Evolutionary conservation across 1,140 invertebrate species (phyloP), one percentile per base, ranked within the genome.

Genomic region (Ips typographus): DNA sequence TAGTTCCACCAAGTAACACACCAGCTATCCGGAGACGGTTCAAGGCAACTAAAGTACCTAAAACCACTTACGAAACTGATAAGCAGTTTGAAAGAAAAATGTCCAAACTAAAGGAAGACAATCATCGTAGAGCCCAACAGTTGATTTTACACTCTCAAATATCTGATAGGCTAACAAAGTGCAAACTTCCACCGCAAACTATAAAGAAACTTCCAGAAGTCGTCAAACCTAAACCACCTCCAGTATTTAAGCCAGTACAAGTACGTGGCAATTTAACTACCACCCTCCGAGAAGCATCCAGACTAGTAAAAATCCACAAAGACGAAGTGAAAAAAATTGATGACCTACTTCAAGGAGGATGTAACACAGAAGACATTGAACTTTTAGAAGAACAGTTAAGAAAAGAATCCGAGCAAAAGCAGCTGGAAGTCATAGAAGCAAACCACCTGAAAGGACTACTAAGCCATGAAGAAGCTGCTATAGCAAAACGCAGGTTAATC

Each of bases 371-470:
- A 1, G 79, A 77, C 72, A 73, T 82, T 52, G 77, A 82, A 71
- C 76, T 77, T 68, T 62, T 86, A 40, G 78, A 83, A 72, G 77
- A 82, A 57, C 77, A 80, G 57, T 74, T 81, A 55, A 77, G 82
- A 47, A 77, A 81, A 72, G 76, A 82, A 73, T 79, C 74, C 53
- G 80, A 85, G 77, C 79, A 80, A 76, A 76, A 84, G 72, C 74
- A 81, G 63, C 70, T 85, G 39, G 73, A 83, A 40, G 78, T 83
- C 51, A 83, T 85, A 71, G 82, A 86, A 79, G 82, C 73, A 73
- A 86, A 85, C 75, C 84, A 84, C 79, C 74, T 86, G 37, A 70
- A 82, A 72, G 84, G 84, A n/a, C 79, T 84, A 72, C 77, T 86
- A 51, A 82, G 82, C 8, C 78, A 82, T 63, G 85, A 86, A 79